phyloP scores from a whole-genome alignment of 2,113 vertebrate genomes.

The Oxyruncus cristatus region DNA sequence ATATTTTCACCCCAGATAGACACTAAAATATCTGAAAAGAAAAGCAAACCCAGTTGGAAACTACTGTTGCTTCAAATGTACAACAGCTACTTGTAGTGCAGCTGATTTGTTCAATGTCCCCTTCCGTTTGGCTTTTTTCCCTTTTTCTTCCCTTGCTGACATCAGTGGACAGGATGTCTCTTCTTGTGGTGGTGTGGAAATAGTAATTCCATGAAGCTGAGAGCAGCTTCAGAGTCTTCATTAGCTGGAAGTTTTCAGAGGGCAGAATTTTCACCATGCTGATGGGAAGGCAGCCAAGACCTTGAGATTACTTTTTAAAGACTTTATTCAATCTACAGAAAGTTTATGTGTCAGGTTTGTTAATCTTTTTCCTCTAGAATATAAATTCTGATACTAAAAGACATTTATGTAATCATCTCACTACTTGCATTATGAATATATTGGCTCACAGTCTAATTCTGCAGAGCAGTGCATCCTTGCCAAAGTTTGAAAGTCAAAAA shows the following conservation, averaged over 20 bases:
- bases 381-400: neutral
- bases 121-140: neutral
- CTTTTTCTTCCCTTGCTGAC: neutral
- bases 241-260: neutral
- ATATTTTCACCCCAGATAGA: neutral
- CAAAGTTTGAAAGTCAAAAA: slow-evolving; percentile 15
- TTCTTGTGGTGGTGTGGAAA: neutral
- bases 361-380: neutral
- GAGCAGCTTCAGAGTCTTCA: neutral
- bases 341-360: neutral
- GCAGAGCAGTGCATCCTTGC: neutral
- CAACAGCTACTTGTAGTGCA: neutral
- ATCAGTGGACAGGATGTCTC: neutral
- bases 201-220: neutral
- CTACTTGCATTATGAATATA: neutral
- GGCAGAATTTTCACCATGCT: neutral
- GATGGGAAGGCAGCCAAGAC: neutral
- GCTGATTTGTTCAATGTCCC: neutral
- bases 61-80: neutral
- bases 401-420: neutral
- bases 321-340: neutral
- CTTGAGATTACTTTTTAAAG: neutral
- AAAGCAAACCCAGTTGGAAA: neutral
- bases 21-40: neutral
- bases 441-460: neutral